phyloP scores from a whole-genome alignment of 1,140 invertebrate genomes.

The Phthorimaea operculella region DNA sequence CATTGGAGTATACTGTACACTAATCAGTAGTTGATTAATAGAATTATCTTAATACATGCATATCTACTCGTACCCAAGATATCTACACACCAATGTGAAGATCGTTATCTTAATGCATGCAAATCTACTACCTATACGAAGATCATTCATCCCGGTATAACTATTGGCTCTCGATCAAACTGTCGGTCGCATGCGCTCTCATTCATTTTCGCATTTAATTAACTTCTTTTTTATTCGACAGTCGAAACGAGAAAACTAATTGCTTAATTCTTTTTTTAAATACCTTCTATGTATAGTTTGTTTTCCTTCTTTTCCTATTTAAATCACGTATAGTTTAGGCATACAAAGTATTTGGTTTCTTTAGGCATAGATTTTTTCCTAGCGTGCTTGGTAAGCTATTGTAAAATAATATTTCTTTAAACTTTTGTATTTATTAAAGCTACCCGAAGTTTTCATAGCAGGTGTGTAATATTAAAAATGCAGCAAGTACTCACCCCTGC shows the following conservation, averaged over 20 bases:
- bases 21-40: too few species aligned
- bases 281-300: too few species aligned
- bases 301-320: too few species aligned
- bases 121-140: background rate
- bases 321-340: too few species aligned
- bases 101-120: background rate
- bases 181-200: conserved; percentile 21
- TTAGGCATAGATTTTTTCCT: too few species aligned
- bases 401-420: background rate
- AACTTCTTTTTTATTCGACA: conserved; percentile 12
- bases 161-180: conserved; percentile 28
- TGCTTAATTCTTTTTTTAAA: too few species aligned
- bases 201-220: conserved; percentile 27
- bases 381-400: too few species aligned
- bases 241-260: background rate
- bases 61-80: too few species aligned
- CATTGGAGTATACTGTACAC: too few species aligned
- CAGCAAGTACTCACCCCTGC: conserved; percentile 13
- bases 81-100: too few species aligned
- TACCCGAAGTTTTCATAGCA: background rate
- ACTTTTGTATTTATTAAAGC: background rate
- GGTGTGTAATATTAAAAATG: conserved; percentile 12
- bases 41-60: background rate
- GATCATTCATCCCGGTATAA: conserved; percentile 4
- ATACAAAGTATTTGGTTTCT: too few species aligned